Conservation (phyloP, 2,888 invertebrate genomes). For the Tetrapedia diversipes region DNA sequence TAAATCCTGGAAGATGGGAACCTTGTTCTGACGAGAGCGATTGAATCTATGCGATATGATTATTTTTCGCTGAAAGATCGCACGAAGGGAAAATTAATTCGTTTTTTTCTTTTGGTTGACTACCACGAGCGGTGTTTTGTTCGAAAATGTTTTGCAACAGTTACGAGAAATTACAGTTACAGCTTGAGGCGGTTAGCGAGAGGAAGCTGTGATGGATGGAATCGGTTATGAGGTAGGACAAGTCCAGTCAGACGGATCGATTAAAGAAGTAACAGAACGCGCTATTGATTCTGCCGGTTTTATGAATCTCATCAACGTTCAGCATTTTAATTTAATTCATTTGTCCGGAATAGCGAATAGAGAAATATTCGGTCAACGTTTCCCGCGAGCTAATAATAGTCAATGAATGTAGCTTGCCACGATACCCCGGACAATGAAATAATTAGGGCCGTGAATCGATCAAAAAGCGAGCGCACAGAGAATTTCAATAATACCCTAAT, state of each 20-base stretch:
- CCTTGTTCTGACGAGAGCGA: no score
- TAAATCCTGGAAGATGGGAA: not conserved
- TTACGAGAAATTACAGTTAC: not conserved
- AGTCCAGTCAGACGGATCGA: no score
- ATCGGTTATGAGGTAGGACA: no score
- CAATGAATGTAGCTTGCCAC: no score
- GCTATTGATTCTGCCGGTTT: not conserved
- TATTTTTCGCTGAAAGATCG: no score
- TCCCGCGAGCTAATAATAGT: no score
- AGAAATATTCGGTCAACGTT: no score
- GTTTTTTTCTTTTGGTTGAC: no score
- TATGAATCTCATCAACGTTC: not conserved
- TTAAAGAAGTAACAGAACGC: not conserved
- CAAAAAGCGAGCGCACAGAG: not conserved
- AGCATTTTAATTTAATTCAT: not conserved
- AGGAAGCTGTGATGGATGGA: no score
- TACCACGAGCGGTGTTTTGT: not conserved
- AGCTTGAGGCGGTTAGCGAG: no score
- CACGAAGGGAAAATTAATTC: no score
- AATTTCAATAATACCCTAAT: conserved; percentile 41
- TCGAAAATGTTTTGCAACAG: not conserved
- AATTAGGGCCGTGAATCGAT: not conserved
- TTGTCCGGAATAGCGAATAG: no score
- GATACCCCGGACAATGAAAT: not conserved
- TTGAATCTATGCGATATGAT: not conserved